Evolutionary conservation across 2,888 invertebrate species (phyloP).

Genomic region (Atethmia centrago): DNA sequence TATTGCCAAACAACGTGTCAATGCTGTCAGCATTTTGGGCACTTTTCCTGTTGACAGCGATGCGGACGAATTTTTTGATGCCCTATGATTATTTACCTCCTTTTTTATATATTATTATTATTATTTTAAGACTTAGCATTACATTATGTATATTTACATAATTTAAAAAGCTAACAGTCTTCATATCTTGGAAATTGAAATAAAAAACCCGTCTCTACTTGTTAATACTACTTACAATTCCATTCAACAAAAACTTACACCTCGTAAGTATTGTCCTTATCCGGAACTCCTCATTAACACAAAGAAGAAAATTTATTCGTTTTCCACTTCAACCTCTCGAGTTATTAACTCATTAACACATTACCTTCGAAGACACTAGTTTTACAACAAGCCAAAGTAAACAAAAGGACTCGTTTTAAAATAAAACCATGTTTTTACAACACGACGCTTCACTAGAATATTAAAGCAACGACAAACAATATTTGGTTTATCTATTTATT

Average conservation of each 20-base stretch:
- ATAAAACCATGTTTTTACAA: constrained; percentile 44
- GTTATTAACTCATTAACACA: constrained; percentile 39
- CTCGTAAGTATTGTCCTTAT: not conserved
- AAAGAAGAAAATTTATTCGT: constrained; percentile 16
- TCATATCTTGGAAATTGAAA: too few relatives aligned
- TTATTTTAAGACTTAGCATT: too few relatives aligned
- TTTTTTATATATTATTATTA: too few relatives aligned
- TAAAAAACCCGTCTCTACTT: not conserved
- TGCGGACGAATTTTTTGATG: too few relatives aligned
- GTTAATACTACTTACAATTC: not conserved
- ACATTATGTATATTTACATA: too few relatives aligned
- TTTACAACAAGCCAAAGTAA: constrained; percentile 29
- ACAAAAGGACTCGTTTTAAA: constrained; percentile 44
- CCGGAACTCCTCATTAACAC: constrained; percentile 13
- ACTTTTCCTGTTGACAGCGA: too few relatives aligned
- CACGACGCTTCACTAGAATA: constrained; percentile 1
- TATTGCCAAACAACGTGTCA: too few relatives aligned
- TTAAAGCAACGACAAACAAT: constrained; percentile 25
- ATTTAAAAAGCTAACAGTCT: too few relatives aligned
- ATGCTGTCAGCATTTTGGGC: too few relatives aligned
- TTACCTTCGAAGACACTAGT: constrained; percentile 45
- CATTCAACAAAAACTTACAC: not conserved
- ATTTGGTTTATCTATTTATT: constrained; percentile 23
- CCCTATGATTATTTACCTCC: too few relatives aligned
- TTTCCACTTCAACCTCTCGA: not conserved